Percentiles rank a stretch among this genome's conserved stretches.
These are phyloP conservation scores for Plemyria rubiginata DNA, from an alignment of 2,888 invertebrate species.

Conservation along the genomic window DNA sequence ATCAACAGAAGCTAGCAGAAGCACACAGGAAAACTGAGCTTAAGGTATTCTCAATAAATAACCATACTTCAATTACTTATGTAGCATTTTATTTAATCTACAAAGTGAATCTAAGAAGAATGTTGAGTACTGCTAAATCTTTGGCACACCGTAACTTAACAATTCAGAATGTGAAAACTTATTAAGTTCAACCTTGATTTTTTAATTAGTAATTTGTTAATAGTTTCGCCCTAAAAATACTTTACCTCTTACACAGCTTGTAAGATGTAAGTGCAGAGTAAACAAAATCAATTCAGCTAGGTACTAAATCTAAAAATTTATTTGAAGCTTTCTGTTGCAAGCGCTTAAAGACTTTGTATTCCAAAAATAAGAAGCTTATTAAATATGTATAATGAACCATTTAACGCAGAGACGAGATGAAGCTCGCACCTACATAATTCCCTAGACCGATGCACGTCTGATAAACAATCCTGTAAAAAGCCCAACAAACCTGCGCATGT, in stretches of 20 bases:
- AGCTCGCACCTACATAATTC: slow-evolving; percentile 6
- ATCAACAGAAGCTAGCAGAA: slow-evolving; percentile 27
- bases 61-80: not conserved
- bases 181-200: too few relatives aligned
- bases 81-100: too few relatives aligned
- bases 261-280: too few relatives aligned
- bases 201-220: too few relatives aligned
- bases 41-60: not conserved
- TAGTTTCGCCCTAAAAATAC: too few relatives aligned
- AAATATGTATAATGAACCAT: not conserved
- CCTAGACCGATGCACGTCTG: slow-evolving; percentile 1
- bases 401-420: not conserved
- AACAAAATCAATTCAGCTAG: too few relatives aligned
- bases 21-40: not conserved
- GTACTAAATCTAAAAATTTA: not conserved
- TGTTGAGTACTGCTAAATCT: too few relatives aligned
- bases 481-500: slow-evolving; percentile 29
- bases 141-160: too few relatives aligned
- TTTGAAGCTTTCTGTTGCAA: not conserved
- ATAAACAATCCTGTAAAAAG: slow-evolving; percentile 22
- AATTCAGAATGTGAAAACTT: too few relatives aligned
- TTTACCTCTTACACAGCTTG: too few relatives aligned
- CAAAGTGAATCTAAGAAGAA: too few relatives aligned
- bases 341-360: not conserved
- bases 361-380: not conserved